Evolutionary conservation across 2,888 invertebrate genomes (phyloP).

Genomic region (Perdita meconis): DNA sequence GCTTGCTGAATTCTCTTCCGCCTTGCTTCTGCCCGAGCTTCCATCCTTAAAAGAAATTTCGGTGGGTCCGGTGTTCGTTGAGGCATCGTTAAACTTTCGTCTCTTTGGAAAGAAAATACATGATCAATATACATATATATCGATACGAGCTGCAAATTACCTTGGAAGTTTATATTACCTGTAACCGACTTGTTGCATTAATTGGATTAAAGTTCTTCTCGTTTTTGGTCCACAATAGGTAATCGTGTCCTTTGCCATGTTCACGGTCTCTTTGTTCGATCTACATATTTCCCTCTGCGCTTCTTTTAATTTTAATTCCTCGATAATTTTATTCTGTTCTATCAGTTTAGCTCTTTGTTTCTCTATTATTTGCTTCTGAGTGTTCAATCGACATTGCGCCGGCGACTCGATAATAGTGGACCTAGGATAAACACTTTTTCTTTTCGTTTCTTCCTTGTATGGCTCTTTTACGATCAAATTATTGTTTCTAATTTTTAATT

Average conservation of each 20-base stretch:
- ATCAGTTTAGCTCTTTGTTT: slow-evolving; percentile 89
- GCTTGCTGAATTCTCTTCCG: slow-evolving; percentile 83
- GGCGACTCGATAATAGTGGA: slow-evolving; percentile 67
- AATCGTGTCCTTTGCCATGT: slow-evolving; percentile 86
- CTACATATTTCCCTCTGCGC: slow-evolving; percentile 87
- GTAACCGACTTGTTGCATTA: slow-evolving; percentile 78
- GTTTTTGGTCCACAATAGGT: slow-evolving; percentile 82
- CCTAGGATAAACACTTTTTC: slow-evolving; percentile 17
- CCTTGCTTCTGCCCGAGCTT: slow-evolving; percentile 89
- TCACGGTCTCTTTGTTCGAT: slow-evolving; percentile 85
- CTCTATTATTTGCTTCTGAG: slow-evolving; percentile 90
- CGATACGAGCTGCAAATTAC: neutral
- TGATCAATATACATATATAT: neutral
- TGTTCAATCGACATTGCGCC: slow-evolving; percentile 83
- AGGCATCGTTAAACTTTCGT: slow-evolving; percentile 66
- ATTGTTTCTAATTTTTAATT: slow-evolving; percentile 8
- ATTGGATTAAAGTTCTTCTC: slow-evolving; percentile 75
- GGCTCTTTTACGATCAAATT: neutral
- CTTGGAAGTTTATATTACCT: slow-evolving; percentile 65
- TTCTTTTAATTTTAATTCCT: slow-evolving; percentile 89
- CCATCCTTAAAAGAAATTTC: slow-evolving; percentile 90
- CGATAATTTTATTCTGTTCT: slow-evolving; percentile 90
- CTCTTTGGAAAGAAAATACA: slow-evolving; percentile 58
- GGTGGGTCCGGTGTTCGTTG: slow-evolving; percentile 83
- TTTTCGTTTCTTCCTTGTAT: slow-evolving; percentile 10